These are phyloP conservation scores for Troides oblongomaculatus DNA, from an alignment of 2,888 invertebrate species.

Conservation along the genomic window DNA sequence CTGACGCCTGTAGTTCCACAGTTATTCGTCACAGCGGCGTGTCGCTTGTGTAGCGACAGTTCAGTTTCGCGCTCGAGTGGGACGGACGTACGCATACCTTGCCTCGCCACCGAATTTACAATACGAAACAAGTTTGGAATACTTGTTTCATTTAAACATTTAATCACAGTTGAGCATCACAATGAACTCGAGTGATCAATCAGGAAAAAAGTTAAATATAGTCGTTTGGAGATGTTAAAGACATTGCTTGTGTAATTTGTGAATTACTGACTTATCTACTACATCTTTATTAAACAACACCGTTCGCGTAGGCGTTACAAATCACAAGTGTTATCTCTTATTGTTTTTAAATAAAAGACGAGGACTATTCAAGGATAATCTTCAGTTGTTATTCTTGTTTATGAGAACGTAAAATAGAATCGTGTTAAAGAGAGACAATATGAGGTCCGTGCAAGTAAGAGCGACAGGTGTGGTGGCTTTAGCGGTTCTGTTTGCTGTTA, in stretches of 20 bases:
- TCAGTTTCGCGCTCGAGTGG: slow-evolving; percentile 53
- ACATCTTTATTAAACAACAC: slow-evolving; percentile 63
- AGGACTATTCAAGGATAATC: slow-evolving; percentile 54
- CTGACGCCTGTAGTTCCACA: slow-evolving; percentile 52
- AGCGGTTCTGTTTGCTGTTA: slow-evolving; percentile 66
- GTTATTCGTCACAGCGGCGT: slow-evolving; percentile 47
- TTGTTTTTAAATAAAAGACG: slow-evolving; percentile 62
- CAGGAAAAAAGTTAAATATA: slow-evolving; percentile 47
- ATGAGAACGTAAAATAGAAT: slow-evolving; percentile 57
- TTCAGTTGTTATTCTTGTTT: slow-evolving; percentile 64
- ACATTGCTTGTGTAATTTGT: slow-evolving; percentile 66
- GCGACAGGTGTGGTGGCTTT: slow-evolving; percentile 76
- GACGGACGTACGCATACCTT: slow-evolving; percentile 57
- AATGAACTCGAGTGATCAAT: slow-evolving; percentile 57
- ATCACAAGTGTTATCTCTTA: slow-evolving; percentile 70
- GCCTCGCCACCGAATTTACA: slow-evolving; percentile 40
- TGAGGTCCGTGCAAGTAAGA: slow-evolving; percentile 64
- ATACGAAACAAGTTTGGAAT: slow-evolving; percentile 72
- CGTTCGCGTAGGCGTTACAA: slow-evolving; percentile 61
- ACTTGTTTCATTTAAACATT: slow-evolving; percentile 40
- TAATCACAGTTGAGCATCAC: slow-evolving; percentile 43
- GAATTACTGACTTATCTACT: slow-evolving; percentile 45
- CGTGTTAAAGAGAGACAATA: slow-evolving; percentile 74
- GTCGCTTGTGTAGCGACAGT: slow-evolving; percentile 69
- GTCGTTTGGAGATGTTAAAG: slow-evolving; percentile 49